phyloP scores from a whole-genome alignment of 2,113 vertebrate genomes.

The Pteruthius melanotis region DNA sequence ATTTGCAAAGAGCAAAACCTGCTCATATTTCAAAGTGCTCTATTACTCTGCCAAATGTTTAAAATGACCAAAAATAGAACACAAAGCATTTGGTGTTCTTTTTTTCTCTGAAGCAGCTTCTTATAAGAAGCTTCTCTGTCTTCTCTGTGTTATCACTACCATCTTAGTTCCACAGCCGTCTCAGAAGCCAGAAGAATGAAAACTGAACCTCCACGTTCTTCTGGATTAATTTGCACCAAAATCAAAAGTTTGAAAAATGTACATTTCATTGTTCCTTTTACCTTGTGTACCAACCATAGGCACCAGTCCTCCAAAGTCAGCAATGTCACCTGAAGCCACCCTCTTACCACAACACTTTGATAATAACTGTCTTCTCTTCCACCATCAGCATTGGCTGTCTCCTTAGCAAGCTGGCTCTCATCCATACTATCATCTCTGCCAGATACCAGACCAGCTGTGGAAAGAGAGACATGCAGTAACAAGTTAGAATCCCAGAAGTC shows the following conservation, averaged over 20 bases:
- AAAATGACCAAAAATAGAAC: neutral
- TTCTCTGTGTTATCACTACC: neutral
- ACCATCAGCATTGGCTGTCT: neutral
- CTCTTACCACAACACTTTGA: neutral
- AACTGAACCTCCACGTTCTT: neutral
- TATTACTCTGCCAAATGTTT: neutral
- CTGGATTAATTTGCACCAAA: neutral
- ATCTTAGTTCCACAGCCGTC: neutral
- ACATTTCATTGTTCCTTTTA: neutral
- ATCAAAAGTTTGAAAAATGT: neutral
- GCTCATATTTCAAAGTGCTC: neutral
- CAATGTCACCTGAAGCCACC: neutral
- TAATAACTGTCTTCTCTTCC: neutral
- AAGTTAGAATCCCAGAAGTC: neutral
- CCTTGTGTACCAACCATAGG: neutral
- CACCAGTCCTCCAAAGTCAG: neutral
- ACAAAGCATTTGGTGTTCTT: neutral
- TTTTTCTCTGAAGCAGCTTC: neutral
- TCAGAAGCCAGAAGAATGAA: neutral
- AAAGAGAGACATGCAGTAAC: neutral
- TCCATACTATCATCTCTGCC: neutral
- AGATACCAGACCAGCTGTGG: neutral
- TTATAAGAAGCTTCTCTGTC: neutral
- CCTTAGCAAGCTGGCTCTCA: neutral
- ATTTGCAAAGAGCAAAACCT: neutral